Percentiles rank a stretch among this genome's conserved stretches.
These are phyloP conservation scores for Percopsis transmontana DNA, from an alignment of 2,113 vertebrate species.

Conservation along the genomic window DNA sequence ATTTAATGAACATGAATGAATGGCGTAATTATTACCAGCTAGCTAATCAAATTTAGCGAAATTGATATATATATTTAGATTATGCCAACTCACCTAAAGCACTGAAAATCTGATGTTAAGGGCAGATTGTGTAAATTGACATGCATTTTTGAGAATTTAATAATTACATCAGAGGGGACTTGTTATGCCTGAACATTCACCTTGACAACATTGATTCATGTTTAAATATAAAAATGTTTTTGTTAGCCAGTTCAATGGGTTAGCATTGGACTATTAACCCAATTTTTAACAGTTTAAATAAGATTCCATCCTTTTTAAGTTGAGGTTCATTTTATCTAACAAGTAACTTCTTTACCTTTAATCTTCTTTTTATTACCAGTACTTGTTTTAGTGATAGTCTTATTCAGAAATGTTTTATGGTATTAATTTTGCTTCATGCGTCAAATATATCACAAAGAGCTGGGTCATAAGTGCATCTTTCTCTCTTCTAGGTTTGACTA, in stretches of 20 bases:
- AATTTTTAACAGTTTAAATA: not conserved
- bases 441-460: not conserved
- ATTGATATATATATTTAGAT: too few relatives aligned
- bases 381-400: not conserved
- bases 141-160: too few relatives aligned
- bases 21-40: not conserved
- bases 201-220: too few relatives aligned
- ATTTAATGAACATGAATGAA: not conserved
- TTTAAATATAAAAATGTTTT: too few relatives aligned
- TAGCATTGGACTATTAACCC: too few relatives aligned
- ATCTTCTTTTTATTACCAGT: not conserved
- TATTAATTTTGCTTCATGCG: not conserved
- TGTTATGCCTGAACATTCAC: too few relatives aligned
- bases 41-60: too few relatives aligned
- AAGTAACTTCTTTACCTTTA: not conserved
- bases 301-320: not conserved
- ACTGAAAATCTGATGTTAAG: too few relatives aligned
- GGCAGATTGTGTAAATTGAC: too few relatives aligned
- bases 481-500: constrained; percentile 78
- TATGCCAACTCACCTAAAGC: too few relatives aligned
- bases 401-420: not conserved
- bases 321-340: not conserved
- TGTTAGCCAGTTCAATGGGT: too few relatives aligned
- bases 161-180: too few relatives aligned
- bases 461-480: not conserved